phyloP scores from a whole-genome alignment of 64 coral and sea anemone species.

The Montipora cactus region DNA sequence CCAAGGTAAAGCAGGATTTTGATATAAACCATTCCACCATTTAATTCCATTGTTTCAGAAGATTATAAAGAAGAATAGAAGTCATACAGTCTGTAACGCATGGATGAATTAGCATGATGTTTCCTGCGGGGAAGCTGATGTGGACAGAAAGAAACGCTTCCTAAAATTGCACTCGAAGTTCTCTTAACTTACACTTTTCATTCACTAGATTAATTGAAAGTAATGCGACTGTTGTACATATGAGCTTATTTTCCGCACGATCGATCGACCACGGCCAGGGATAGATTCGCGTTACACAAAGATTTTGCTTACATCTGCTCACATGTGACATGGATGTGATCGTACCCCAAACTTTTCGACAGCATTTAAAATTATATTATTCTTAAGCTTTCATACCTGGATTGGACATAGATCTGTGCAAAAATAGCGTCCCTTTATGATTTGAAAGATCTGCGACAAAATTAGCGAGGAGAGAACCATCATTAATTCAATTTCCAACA shows the following conservation, averaged over 20 bases:
- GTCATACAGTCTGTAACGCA: background rate
- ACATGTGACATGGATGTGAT: conserved; percentile 39
- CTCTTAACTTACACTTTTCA: background rate
- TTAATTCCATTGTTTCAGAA: background rate
- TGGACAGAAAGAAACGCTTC: background rate
- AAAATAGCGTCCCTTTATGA: conserved; percentile 82
- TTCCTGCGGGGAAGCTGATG: background rate
- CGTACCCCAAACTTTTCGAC: background rate
- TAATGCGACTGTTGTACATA: background rate
- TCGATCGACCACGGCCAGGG: background rate
- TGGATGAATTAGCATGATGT: background rate
- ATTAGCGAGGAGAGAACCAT: conserved; percentile 15
- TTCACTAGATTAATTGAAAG: background rate
- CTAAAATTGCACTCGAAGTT: background rate
- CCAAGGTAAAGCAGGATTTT: background rate
- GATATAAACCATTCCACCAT: background rate
- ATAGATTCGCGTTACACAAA: background rate
- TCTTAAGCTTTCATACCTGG: conserved; percentile 49
- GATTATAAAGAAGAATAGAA: background rate
- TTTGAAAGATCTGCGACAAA: conserved; percentile 75
- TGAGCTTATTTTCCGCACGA: background rate
- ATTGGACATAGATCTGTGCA: conserved; percentile 64
- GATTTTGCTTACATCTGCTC: background rate
- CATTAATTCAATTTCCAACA: background rate
- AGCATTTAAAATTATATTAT: background rate